Conservation (phyloP, 2,113 vertebrate species). For the Sebastes schlegelii region DNA sequence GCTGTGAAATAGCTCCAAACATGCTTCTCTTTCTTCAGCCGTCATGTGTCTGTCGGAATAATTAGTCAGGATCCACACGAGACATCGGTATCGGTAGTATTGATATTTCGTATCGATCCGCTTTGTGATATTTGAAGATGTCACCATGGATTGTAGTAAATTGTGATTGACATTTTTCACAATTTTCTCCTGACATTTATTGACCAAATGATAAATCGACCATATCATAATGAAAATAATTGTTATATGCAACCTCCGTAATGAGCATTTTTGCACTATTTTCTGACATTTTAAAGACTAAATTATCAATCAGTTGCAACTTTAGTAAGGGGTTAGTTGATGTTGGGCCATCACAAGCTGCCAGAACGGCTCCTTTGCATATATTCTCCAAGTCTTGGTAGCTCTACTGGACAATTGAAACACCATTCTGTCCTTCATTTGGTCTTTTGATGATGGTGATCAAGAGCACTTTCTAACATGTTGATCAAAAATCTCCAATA, state of each 20-base stretch:
- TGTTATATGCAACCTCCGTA: neutral
- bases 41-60: too few relatives aligned
- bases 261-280: neutral
- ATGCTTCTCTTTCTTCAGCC: too few relatives aligned
- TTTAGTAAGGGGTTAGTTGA: neutral
- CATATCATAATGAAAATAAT: neutral
- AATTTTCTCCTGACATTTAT: neutral
- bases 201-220: neutral
- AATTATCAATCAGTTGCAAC: neutral
- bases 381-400: neutral
- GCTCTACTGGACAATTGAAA: neutral
- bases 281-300: neutral
- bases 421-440: neutral
- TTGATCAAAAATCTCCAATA: neutral
- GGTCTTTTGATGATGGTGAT: neutral
- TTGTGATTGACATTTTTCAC: neutral
- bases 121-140: too few relatives aligned
- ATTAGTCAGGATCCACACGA: too few relatives aligned
- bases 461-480: too few relatives aligned
- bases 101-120: too few relatives aligned
- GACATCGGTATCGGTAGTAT: too few relatives aligned
- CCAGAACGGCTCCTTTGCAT: neutral
- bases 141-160: neutral
- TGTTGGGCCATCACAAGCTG: neutral
- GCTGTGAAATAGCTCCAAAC: too few relatives aligned